Conservation (phyloP, 1,140 invertebrate genomes). For the Zaprionus taronus region DNA sequence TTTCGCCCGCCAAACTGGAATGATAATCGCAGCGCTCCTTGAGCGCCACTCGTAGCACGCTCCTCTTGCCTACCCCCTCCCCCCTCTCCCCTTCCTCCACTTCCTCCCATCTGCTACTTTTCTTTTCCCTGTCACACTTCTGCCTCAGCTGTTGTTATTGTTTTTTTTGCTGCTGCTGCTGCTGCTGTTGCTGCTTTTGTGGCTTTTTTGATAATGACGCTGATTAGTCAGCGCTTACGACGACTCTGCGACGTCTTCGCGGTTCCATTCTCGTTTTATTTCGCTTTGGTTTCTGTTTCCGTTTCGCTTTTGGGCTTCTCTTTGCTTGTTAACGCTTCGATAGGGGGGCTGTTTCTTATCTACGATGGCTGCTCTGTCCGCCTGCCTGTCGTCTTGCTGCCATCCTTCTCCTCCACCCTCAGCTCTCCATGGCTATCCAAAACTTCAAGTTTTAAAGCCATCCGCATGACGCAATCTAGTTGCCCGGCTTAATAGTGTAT, state of each 20-base stretch:
- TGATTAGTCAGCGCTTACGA: constrained; percentile 79
- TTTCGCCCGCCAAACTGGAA: constrained; percentile 59
- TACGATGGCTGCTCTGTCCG: constrained; percentile 16
- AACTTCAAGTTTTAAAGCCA: constrained; percentile 27
- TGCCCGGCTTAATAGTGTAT: constrained; percentile 1
- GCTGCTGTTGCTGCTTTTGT: constrained; percentile 59
- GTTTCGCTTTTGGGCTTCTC: background rate
- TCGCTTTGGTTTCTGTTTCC: constrained; percentile 10
- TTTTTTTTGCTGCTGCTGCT: constrained; percentile 30
- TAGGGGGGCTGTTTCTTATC: constrained; percentile 38
- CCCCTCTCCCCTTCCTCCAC: no score
- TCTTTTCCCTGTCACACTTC: background rate
- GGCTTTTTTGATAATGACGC: constrained; percentile 77
- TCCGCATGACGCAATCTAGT: constrained; percentile 33
- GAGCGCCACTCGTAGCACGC: background rate
- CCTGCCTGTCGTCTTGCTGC: constrained; percentile 18
- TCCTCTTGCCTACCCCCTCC: background rate
- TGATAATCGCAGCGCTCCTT: constrained; percentile 61
- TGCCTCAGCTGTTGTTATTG: constrained; percentile 33
- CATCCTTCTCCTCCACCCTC: no score
- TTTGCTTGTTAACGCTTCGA: background rate
- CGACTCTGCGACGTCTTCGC: constrained; percentile 52
- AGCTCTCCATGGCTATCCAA: constrained; percentile 4
- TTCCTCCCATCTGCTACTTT: background rate
- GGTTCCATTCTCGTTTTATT: constrained; percentile 28